Conservation (phyloP, 2,888 invertebrate species). For the Linnaemya tessellans region DNA sequence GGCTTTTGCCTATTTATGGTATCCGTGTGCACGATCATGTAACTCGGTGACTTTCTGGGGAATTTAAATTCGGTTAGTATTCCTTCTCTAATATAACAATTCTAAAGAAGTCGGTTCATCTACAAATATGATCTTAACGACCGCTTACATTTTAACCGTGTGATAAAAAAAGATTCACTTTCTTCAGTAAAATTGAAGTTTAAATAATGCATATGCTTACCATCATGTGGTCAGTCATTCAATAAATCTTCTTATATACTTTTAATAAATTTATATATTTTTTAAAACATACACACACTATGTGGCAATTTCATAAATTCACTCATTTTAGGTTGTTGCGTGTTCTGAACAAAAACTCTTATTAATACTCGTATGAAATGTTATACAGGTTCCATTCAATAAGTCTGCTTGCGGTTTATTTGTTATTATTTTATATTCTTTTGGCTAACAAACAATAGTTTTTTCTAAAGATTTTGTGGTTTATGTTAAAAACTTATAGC, state of each 20-base stretch:
- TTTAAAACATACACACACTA: not conserved
- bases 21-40: too few species aligned
- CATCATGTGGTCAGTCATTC: not conserved
- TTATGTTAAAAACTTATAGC: slow-evolving; percentile 37
- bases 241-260: not conserved
- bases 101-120: too few species aligned
- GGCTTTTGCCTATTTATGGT: too few species aligned
- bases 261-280: not conserved
- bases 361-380: slow-evolving; percentile 12
- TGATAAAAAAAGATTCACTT: too few species aligned
- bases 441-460: slow-evolving; percentile 23
- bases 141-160: too few species aligned
- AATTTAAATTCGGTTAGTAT: too few species aligned
- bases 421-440: slow-evolving; percentile 44
- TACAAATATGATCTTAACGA: too few species aligned
- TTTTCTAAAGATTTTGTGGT: slow-evolving; percentile 58
- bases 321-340: slow-evolving; percentile 21
- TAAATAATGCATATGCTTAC: too few species aligned
- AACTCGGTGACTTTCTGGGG: too few species aligned
- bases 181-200: too few species aligned
- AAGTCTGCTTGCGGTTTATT: slow-evolving; percentile 59
- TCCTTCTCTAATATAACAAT: too few species aligned
- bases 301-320: not conserved
- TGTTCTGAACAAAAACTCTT: not conserved
- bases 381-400: slow-evolving; percentile 45